Evolutionary conservation across 2,797 vertebrate species (phyloP).

Genomic region (Bufotes viridis): DNA sequence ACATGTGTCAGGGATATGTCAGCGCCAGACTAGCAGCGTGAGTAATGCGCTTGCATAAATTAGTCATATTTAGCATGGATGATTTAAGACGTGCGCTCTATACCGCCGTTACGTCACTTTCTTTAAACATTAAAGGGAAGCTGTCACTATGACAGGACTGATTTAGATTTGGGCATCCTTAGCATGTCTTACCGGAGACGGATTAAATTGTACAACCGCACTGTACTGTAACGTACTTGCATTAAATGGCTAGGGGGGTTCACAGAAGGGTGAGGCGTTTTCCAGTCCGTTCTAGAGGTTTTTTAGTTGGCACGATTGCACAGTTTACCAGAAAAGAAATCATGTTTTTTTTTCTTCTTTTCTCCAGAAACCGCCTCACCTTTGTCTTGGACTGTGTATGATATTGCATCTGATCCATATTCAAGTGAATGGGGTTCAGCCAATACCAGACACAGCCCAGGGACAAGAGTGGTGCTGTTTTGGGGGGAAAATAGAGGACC

Average conservation of each 20-base stretch:
- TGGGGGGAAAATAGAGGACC: too few species aligned
- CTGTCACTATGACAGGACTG: not conserved
- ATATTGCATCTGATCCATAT: too few species aligned
- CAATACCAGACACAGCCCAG: too few species aligned
- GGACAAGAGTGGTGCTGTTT: too few species aligned
- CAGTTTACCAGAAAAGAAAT: too few species aligned
- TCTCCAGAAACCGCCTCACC: too few species aligned
- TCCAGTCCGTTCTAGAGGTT: not conserved
- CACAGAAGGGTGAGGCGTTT: not conserved
- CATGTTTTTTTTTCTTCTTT: too few species aligned
- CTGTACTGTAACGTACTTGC: not conserved
- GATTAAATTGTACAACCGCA: not conserved
- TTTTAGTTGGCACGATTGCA: not conserved
- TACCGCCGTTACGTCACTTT: not conserved
- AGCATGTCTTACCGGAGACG: not conserved
- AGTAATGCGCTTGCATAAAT: not conserved
- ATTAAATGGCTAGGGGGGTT: not conserved
- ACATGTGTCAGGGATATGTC: conserved; percentile 35
- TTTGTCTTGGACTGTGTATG: too few species aligned
- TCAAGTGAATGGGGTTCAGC: too few species aligned
- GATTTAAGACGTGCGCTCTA: not conserved
- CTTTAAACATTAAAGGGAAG: conserved; percentile 24
- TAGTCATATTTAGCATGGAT: conserved; percentile 20
- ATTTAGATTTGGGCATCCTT: not conserved
- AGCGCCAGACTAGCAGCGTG: not conserved